A percentile compares a stretch with the other conserved stretches of the same genome.
These are phyloP conservation scores for Protonemura montana DNA, from an alignment of 2,888 invertebrate genomes.

Conservation along the genomic window DNA sequence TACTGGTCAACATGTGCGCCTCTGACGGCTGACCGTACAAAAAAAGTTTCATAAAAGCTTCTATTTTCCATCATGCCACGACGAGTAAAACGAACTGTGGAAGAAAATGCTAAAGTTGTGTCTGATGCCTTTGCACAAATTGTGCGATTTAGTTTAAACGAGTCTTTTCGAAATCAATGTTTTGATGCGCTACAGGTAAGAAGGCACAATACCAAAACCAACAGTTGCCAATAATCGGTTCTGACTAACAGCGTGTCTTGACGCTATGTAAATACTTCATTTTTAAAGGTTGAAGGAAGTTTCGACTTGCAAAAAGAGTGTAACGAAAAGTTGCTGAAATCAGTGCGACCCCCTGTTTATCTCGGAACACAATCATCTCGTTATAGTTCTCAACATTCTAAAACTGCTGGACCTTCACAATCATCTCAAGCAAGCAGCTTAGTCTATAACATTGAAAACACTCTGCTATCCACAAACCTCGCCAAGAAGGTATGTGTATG, in stretches of 20 bases:
- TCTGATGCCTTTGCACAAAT: neutral
- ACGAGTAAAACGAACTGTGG: neutral
- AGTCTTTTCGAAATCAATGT: neutral
- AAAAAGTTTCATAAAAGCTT: neutral
- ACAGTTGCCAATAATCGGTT: no score
- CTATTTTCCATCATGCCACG: neutral
- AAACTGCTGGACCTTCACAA: neutral
- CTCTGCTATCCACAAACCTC: neutral
- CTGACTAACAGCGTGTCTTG: no score
- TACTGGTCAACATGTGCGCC: no score
- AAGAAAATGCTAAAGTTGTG: neutral
- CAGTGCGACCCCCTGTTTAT: neutral
- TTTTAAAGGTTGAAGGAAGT: slow-evolving; percentile 4
- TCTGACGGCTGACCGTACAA: neutral
- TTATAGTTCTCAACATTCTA: neutral
- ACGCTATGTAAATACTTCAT: no score
- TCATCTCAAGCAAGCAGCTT: neutral
- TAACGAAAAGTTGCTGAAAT: neutral
- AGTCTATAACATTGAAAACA: neutral
- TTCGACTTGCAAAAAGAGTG: slow-evolving; percentile 4
- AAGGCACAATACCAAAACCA: no score
- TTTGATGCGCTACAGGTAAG: neutral
- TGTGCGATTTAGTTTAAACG: neutral
- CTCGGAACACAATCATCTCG: neutral
- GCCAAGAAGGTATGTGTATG: neutral